Conservation (phyloP, 2,113 vertebrate genomes). For the Gymnobelideus leadbeateri region DNA sequence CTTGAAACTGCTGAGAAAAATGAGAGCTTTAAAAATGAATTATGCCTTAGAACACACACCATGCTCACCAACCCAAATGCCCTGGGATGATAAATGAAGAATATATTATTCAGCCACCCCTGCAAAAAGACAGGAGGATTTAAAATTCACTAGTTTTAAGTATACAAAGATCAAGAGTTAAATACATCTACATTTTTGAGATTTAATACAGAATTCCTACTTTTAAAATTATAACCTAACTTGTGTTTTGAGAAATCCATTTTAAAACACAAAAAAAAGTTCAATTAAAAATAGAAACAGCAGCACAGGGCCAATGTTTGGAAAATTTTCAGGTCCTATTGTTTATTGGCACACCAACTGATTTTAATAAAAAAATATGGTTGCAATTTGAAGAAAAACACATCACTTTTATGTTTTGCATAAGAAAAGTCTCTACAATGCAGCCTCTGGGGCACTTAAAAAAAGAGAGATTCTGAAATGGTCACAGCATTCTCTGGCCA, state of each 20-base stretch:
- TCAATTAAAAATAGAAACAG: conserved; percentile 84
- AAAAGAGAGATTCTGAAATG: conserved; percentile 65
- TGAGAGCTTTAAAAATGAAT: not conserved
- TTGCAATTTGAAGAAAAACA: conserved; percentile 83
- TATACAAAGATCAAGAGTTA: conserved; percentile 69
- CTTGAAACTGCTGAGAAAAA: not conserved
- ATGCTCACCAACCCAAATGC: conserved; percentile 40
- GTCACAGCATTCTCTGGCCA: conserved; percentile 68
- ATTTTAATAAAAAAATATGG: conserved; percentile 86
- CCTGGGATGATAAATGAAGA: conserved; percentile 39
- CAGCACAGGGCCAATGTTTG: conserved; percentile 68
- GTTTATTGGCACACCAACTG: conserved; percentile 83
- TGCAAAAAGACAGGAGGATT: conserved; percentile 3
- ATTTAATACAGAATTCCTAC: conserved; percentile 62
- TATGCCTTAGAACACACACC: not conserved
- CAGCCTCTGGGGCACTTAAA: conserved; percentile 78
- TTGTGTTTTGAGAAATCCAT: conserved; percentile 33
- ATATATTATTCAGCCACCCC: conserved; percentile 37
- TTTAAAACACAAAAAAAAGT: not conserved
- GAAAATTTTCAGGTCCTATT: conserved; percentile 73
- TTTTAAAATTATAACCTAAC: conserved; percentile 56
- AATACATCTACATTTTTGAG: conserved; percentile 59
- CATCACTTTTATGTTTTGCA: conserved; percentile 84
- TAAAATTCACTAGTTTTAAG: conserved; percentile 73
- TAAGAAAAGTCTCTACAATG: conserved; percentile 80